Base-by-base conservation (phyloP, 2,797 vertebrate genomes). In the Serranus cabrilla region DNA sequence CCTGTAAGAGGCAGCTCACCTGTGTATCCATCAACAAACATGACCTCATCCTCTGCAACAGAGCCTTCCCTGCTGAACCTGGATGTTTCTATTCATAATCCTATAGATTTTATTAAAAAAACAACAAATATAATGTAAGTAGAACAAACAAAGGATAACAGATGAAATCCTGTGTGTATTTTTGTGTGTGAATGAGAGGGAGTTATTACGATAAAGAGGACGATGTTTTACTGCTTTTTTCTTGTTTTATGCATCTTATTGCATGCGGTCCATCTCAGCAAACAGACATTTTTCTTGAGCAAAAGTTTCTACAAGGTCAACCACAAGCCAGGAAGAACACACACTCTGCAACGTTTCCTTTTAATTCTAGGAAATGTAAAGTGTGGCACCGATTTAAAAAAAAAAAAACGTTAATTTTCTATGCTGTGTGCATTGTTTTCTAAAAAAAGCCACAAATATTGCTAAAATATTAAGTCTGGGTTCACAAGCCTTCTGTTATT, bases 291-390 rank as follows among this genome's bases (percentile, higher is more conserved):
- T 74, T 66, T 54, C n/a, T n/a, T n/a, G n/a, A n/a, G n/a, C n/a
- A n/a, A n/a, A n/a, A n/a, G n/a, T n/a, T n/a, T n/a, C n/a, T 27
- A 27, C 27, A 27, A 27, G 52, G 80, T 80, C 61, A 76, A 11
- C 64, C 77, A 68, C 42, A 59, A 90, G 90, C 90, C 89, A 88
- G 62, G 78, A 93, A 89, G 88, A 92, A 91, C 89, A 92, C 49
- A 51, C 56, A 79, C 46, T 81, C 56, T 80, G 77, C 46, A n/a
- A n/a, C n/a, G n/a, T n/a, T n/a, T n/a, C n/a, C n/a, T n/a, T n/a
- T n/a, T n/a, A n/a, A n/a, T n/a, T 62, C 43, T 56, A 61, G 25
- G 11, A 47, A 23, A 34, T 49, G 39, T 43, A 46, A 70, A 81
- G 34, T 64, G n/a, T 65, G 52, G 73, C 57, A 69, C 54, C 12